Percentiles rank a stretch among this genome's conserved stretches.
Evolutionary conservation across 2,888 invertebrate genomes (phyloP).

Genomic region (Scaptomyza polygonia): DNA sequence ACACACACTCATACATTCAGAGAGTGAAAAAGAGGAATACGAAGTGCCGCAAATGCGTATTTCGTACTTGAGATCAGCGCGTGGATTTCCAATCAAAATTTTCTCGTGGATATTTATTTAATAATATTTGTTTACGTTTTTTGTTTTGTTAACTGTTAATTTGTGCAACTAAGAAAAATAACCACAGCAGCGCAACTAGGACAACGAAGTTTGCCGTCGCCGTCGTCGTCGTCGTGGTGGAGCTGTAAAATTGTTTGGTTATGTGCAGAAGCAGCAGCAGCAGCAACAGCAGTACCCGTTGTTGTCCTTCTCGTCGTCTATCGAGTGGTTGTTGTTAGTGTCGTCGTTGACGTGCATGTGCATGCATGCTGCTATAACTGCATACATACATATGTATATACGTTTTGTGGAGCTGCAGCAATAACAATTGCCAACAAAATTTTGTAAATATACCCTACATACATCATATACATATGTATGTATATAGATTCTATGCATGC

Average conservation of each 20-base stretch:
- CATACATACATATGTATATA: not conserved
- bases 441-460: constrained; percentile 25
- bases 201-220: constrained; percentile 13
- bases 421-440: constrained; percentile 1
- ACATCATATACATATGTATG: not conserved
- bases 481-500: not conserved
- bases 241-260: constrained; percentile 54
- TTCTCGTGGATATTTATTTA: constrained; percentile 17
- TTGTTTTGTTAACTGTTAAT: constrained; percentile 12
- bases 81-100: constrained; percentile 30
- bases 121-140: constrained; percentile 35
- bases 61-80: constrained; percentile 32
- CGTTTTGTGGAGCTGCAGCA: constrained; percentile 18
- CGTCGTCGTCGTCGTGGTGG: constrained; percentile 2
- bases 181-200: constrained; percentile 14
- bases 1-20: constrained; percentile 11
- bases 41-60: constrained; percentile 35
- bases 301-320: constrained; percentile 7
- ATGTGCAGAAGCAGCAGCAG: constrained; percentile 34
- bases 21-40: constrained; percentile 25
- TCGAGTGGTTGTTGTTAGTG: constrained; percentile 21
- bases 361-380: constrained; percentile 18
- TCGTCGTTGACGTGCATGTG: constrained; percentile 12
- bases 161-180: constrained; percentile 9
- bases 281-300: not conserved